Evolutionary conservation across 2,113 vertebrate genomes (phyloP).

Genomic region (Rhinopomastus cyanomelas): DNA sequence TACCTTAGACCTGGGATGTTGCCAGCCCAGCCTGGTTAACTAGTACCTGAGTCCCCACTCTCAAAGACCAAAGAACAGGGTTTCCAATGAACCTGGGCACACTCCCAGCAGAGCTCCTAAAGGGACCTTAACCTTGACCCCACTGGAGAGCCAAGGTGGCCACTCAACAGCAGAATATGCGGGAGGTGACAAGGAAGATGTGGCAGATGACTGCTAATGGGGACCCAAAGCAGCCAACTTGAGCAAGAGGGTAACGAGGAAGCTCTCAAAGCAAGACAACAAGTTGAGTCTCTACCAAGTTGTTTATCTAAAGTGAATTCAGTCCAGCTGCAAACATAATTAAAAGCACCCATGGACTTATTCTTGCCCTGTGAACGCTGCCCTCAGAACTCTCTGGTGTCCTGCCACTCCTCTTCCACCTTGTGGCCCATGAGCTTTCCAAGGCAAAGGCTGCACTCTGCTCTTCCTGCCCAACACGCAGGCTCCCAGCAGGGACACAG

Average conservation of each 20-base stretch:
- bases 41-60: not conserved
- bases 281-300: not conserved
- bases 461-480: not conserved
- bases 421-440: not conserved
- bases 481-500: not conserved
- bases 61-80: not conserved
- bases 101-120: not conserved
- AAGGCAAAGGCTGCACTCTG: not conserved
- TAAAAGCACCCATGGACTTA: not conserved
- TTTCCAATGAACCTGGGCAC: not conserved
- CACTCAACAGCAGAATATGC: not conserved
- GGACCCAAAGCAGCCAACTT: not conserved
- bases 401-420: not conserved
- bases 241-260: not conserved
- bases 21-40: not conserved
- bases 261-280: not conserved
- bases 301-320: not conserved
- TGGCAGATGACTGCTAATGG: not conserved
- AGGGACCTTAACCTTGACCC: not conserved
- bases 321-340: not conserved
- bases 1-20: not conserved
- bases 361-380: not conserved
- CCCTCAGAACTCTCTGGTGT: not conserved
- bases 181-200: not conserved
- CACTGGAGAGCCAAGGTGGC: not conserved